Evolutionary conservation across 2,797 vertebrate species (phyloP).

Genomic region (Enteromius viviparus): DNA sequence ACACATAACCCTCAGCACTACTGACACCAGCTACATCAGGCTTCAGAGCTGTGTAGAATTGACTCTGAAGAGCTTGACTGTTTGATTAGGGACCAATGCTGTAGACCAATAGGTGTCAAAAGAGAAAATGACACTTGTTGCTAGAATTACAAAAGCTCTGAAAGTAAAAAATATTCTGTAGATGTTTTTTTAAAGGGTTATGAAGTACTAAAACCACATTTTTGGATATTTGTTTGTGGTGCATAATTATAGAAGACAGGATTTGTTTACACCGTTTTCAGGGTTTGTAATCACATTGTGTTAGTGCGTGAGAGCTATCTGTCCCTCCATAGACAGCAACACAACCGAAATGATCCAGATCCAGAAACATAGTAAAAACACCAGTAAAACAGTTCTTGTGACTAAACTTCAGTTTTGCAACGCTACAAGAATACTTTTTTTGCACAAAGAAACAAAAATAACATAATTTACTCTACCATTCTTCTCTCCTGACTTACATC

Average conservation of each 20-base stretch:
- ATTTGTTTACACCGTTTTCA: not conserved
- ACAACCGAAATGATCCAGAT: too few relatives aligned
- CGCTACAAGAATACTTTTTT: too few relatives aligned
- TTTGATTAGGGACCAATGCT: not conserved
- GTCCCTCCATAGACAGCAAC: too few relatives aligned
- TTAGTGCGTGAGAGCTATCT: not conserved
- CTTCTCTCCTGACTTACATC: too few relatives aligned
- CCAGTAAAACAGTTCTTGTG: too few relatives aligned
- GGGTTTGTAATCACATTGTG: not conserved
- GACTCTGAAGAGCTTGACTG: too few relatives aligned
- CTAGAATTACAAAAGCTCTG: not conserved
- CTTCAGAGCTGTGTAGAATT: too few relatives aligned
- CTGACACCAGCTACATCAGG: too few relatives aligned
- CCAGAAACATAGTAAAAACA: too few relatives aligned
- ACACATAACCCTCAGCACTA: not conserved
- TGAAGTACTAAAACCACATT: not conserved
- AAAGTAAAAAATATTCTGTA: not conserved
- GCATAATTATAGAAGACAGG: not conserved
- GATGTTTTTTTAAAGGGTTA: not conserved
- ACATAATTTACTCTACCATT: too few relatives aligned
- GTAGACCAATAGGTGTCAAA: not conserved
- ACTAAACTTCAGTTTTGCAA: too few relatives aligned
- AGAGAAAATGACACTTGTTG: not conserved
- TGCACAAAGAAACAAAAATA: too few relatives aligned
- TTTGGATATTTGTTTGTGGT: not conserved